Evolutionary conservation across 2,797 vertebrate species (phyloP), one percentile per base, ranked within the genome.

Genomic region (Coccyzus lansbergi): DNA sequence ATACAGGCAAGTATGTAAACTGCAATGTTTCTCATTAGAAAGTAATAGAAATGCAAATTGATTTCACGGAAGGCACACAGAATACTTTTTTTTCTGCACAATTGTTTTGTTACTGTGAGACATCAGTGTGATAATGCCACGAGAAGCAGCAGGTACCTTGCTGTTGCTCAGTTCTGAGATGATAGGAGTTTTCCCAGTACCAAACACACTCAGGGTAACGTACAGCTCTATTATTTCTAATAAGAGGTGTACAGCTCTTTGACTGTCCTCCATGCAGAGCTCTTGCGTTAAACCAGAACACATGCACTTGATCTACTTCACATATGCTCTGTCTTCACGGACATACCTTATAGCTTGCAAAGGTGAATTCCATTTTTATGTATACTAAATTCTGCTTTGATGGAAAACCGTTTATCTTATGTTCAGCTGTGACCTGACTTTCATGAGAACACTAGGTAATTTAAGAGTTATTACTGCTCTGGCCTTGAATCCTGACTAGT

Each of bases 61-160:
- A 92, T 93, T 96, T 97, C 68, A 88, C 11, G n/a, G 70, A 91
- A 92, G 40, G 59, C 75, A 81, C 56, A 89, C 40, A 78, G 93
- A 70, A 64, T 24, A 56, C 20, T 3, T 21, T 80, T 90, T 90
- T 88, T 64, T 8, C 59, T 79, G 36, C 34, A 79, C 46, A 85
- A 83, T 81, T 48, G 9, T 71, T 94, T 93, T 92, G 53, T 76
- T 92, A 34, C 56, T 90, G 51, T 59, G 48, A 92, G 64, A 72
- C 62, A 68, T 62, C 55, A 86, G 42, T 84, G 75, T 86, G 59
- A 40, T 80, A 94, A 80, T 58, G 15, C 42, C 72, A 64, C 5
- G 6, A 85, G 75, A 84, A 86, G 62, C 12, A 81, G 49, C 53
- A 88, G 51, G 51, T n/a, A 67, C 58, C 29, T 77, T 89, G 42